A percentile compares a stretch with the other conserved stretches of the same genome.
Evolutionary conservation across 2,113 vertebrate genomes (phyloP).

Genomic region (Megaceryle torquata): DNA sequence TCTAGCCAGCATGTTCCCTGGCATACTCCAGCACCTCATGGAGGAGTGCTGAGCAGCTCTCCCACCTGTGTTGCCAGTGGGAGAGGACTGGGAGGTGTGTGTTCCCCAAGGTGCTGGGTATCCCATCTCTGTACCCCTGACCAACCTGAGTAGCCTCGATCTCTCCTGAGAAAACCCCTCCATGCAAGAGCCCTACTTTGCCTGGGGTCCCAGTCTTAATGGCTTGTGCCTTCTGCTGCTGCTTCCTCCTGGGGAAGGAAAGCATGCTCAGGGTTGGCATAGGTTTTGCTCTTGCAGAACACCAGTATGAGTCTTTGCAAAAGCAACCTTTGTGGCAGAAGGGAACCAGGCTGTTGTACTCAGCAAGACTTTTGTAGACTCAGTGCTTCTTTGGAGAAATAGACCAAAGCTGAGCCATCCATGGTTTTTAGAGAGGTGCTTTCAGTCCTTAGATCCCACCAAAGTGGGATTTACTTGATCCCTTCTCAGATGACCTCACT

Average conservation of each 20-base stretch:
- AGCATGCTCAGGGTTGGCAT: rapidly evolving
- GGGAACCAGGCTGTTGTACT: not conserved
- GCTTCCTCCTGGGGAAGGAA: not conserved
- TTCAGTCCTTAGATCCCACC: not conserved
- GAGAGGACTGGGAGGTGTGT: not conserved
- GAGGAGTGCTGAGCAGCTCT: not conserved
- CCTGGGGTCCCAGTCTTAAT: not conserved
- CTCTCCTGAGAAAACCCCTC: not conserved
- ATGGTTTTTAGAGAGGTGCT: not conserved
- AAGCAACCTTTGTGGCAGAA: not conserved
- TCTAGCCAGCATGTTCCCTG: rapidly evolving
- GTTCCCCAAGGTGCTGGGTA: not conserved
- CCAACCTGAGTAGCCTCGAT: rapidly evolving
- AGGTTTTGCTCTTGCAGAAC: not conserved
- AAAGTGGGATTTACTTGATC: not conserved
- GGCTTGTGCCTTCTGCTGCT: not conserved
- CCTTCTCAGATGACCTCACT: not conserved
- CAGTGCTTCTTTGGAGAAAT: not conserved
- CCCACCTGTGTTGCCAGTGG: not conserved
- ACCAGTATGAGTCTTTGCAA: rapidly evolving
- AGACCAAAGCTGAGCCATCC: not conserved
- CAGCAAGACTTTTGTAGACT: not conserved
- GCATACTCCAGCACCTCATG: rapidly evolving
- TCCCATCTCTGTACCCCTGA: not conserved
- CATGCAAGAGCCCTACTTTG: rapidly evolving